phyloP scores from a whole-genome alignment of 2,888 invertebrate genomes.

The Calliphora vomitoria region DNA sequence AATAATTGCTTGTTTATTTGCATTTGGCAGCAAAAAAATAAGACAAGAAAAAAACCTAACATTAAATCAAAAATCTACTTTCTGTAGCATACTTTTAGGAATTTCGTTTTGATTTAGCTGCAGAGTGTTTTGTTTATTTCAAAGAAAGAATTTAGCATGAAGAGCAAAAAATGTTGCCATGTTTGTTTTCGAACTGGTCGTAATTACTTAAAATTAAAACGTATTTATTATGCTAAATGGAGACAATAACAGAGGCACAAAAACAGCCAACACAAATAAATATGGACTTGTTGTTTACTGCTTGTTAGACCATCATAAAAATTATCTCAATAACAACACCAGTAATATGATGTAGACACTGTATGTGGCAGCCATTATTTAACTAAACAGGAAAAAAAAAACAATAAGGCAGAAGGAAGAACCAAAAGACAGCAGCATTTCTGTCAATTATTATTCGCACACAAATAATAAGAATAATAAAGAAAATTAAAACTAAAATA shows the following conservation, averaged over 20 bases:
- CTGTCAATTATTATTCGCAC: neutral
- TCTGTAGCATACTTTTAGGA: constrained; percentile 29
- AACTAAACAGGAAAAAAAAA: neutral
- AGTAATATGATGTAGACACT: neutral
- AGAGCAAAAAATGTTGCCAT: neutral
- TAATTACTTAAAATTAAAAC: constrained; percentile 63
- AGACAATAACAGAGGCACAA: neutral
- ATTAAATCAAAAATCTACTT: constrained; percentile 27
- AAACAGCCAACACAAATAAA: neutral
- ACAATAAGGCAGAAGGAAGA: neutral
- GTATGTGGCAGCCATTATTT: neutral
- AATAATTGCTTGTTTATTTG: constrained; percentile 43
- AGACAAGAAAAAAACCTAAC: neutral
- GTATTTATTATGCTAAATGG: constrained; percentile 51
- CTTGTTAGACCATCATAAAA: constrained; percentile 30
- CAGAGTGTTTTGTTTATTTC: neutral
- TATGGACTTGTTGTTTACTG: constrained; percentile 37
- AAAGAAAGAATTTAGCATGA: neutral
- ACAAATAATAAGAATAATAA: neutral
- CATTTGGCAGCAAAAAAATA: constrained; percentile 10
- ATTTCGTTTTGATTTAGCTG: neutral
- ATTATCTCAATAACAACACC: neutral
- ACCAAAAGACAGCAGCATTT: neutral
- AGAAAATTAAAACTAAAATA: neutral
- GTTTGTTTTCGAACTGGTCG: constrained; percentile 27